These are phyloP conservation scores for Danio albolineatus DNA, from an alignment of 2,797 vertebrate species.

Conservation along the genomic window DNA sequence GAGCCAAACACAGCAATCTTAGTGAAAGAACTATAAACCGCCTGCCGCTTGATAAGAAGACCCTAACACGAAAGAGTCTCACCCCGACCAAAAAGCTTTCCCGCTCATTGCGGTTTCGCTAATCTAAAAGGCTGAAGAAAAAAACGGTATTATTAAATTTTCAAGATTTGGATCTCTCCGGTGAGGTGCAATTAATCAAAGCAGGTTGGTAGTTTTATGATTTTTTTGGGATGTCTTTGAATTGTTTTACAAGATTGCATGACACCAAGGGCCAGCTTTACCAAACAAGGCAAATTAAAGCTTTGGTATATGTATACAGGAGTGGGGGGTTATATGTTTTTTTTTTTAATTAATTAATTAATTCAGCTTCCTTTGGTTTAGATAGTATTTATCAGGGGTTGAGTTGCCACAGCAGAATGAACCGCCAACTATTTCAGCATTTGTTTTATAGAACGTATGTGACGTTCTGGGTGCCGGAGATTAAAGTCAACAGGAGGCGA, in stretches of 20 bases:
- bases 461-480: no score
- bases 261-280: background rate
- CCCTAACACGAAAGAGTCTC: slow-evolving; percentile 38
- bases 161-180: slow-evolving; percentile 38
- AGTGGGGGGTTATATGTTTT: no score
- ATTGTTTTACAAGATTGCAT: slow-evolving; percentile 1
- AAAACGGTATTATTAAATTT: slow-evolving; percentile 53
- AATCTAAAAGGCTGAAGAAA: slow-evolving; percentile 49
- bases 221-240: slow-evolving; percentile 34
- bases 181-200: slow-evolving; percentile 44
- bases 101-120: slow-evolving; percentile 10
- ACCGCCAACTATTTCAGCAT: no score
- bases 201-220: slow-evolving; percentile 18
- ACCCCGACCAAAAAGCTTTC: slow-evolving; percentile 24
- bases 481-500: no score
- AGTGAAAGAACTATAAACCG: slow-evolving; percentile 58
- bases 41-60: slow-evolving; percentile 58
- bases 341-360: no score
- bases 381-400: no score
- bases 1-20: slow-evolving; percentile 55
- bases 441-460: no score
- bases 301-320: background rate
- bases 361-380: no score
- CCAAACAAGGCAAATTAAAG: background rate
- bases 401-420: no score